Percentiles rank a stretch among this genome's conserved stretches.
These are phyloP conservation scores for Platycercus adscitus DNA, from an alignment of 2,113 vertebrate species.

Conservation along the genomic window DNA sequence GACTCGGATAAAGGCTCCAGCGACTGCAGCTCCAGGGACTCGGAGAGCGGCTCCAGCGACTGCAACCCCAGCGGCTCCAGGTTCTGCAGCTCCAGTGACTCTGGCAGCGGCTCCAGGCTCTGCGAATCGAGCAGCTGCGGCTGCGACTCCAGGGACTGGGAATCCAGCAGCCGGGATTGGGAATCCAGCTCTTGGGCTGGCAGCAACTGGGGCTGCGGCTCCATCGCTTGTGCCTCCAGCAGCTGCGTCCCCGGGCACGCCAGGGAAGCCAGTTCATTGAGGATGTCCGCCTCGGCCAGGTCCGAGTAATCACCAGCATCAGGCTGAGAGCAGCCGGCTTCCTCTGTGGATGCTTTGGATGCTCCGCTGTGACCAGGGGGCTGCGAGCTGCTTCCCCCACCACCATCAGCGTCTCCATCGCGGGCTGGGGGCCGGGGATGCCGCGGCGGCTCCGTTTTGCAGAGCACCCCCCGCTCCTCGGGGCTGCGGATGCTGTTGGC, in stretches of 20 bases:
- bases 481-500: constrained; percentile 92
- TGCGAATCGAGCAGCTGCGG: constrained; percentile 78
- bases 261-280: constrained; percentile 80
- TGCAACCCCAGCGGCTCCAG: constrained; percentile 66
- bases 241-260: constrained; percentile 79
- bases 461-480: constrained; percentile 77
- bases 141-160: constrained; percentile 69
- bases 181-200: constrained; percentile 75
- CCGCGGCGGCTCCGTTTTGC: constrained; percentile 68
- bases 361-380: background rate
- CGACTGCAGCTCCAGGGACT: constrained; percentile 71
- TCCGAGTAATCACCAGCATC: constrained; percentile 75
- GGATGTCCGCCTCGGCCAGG: constrained; percentile 79
- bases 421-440: constrained; percentile 38
- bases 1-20: constrained; percentile 72
- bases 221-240: constrained; percentile 70
- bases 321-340: constrained; percentile 64
- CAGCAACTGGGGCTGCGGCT: constrained; percentile 74
- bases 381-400: constrained; percentile 63
- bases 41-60: constrained; percentile 71
- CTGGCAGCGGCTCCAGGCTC: constrained; percentile 75
- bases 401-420: constrained; percentile 52
- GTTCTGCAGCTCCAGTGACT: constrained; percentile 68
- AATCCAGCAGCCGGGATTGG: constrained; percentile 73
- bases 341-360: constrained; percentile 25